Base-by-base conservation (phyloP, 2,113 vertebrate species). In the Coturnix japonica region DNA sequence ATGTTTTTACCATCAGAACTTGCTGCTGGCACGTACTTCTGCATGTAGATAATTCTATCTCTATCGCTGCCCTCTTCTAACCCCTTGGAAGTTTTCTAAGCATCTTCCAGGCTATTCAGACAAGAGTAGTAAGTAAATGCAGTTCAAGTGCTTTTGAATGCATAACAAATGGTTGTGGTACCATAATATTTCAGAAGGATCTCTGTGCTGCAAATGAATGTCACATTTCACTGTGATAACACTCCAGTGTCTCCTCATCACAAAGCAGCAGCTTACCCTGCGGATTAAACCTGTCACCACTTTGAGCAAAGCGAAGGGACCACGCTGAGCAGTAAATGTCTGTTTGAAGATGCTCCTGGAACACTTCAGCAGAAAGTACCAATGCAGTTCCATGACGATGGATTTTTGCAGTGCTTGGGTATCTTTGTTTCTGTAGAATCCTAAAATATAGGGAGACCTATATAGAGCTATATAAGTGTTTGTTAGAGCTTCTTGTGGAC, bases 1-100 rank as follows among this genome's bases (percentile, higher is more conserved):
- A 33, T 46, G 30, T 3, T 11, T 30, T 30, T 11, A 54, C 70
- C 33, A 71, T 19, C 21, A 14, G 69, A 53, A 70, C 17, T 12
- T 23, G 12, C 16, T 2, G 4, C 43, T 69, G 33, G 56, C 3
- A 0, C 3, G 28, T 44, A 44, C 11, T 5, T 17, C 25, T 23
- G 43, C 14, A 10, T 1, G 16, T 4, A 18, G 3, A 28, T 1
- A 1, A 18, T 13, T 16, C 18, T 20, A 13, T 47, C 59, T 44
- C 49, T 60, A 31, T 41, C 46, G 60, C 61, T 77, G 39, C 64
- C 51, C 11, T n/a, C 41, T 39, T 22, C 33, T 23, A n/a, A 11
- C 12, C 19, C 18, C 17, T 22, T 2, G 11, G 7, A n/a, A 0
- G 0, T 21, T 72, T 51, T 60, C 44, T 14, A 26, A 51, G 33